Conservation (phyloP, 2,888 invertebrate genomes). For the Eurois occulta region DNA sequence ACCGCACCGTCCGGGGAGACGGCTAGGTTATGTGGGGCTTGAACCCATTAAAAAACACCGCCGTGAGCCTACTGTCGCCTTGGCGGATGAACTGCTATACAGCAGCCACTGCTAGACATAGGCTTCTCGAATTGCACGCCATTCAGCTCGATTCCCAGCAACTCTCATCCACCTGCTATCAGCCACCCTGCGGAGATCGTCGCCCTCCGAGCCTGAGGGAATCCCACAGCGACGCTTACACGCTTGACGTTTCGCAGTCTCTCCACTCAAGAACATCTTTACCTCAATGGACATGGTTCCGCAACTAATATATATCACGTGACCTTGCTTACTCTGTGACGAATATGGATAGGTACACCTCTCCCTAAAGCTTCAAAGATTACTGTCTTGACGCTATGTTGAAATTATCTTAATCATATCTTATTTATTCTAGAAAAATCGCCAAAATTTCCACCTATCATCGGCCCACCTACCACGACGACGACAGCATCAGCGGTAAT, state of each 20-base stretch:
- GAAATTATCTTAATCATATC: background rate
- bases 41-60: too few species aligned
- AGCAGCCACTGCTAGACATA: too few species aligned
- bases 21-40: too few species aligned
- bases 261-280: background rate
- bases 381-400: background rate
- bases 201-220: background rate
- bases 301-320: background rate
- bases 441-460: background rate
- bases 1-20: too few species aligned
- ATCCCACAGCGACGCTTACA: background rate
- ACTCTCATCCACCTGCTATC: background rate
- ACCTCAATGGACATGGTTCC: background rate
- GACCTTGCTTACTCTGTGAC: background rate
- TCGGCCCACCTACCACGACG: background rate
- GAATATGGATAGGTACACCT: too few species aligned
- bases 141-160: too few species aligned
- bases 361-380: too few species aligned
- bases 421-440: constrained; percentile 68
- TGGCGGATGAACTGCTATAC: too few species aligned
- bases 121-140: background rate
- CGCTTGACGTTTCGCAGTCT: background rate
- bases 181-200: background rate
- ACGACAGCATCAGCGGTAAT: fast-evolving
- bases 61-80: too few species aligned